These are phyloP conservation scores for Pollenia labialis DNA, from an alignment of 2,888 invertebrate genomes.

Conservation along the genomic window DNA sequence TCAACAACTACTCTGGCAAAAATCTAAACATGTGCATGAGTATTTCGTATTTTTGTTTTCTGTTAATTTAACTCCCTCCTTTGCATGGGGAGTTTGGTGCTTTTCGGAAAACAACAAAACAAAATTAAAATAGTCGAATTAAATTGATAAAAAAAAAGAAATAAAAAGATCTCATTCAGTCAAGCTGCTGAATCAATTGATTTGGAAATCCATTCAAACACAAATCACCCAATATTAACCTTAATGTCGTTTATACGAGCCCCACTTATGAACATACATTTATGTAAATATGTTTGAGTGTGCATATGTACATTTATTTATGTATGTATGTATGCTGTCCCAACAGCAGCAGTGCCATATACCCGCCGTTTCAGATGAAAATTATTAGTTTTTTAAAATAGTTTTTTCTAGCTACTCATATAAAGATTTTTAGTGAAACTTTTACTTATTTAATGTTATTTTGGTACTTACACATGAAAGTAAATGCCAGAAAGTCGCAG, in stretches of 20 bases:
- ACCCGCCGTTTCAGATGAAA: no score
- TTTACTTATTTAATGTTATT: no score
- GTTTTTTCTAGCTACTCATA: no score
- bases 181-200: constrained; percentile 75
- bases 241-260: constrained; percentile 44
- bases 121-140: constrained; percentile 33
- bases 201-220: constrained; percentile 67
- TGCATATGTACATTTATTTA: no score
- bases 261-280: constrained; percentile 1
- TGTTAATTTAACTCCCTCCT: background rate
- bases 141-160: constrained; percentile 39
- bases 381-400: no score
- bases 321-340: no score
- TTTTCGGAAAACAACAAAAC: constrained; percentile 61
- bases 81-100: background rate
- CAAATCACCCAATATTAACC: constrained; percentile 66
- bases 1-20: constrained; percentile 64
- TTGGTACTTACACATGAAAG: no score
- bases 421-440: no score
- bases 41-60: background rate
- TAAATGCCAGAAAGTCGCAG: no score
- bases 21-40: constrained; percentile 28
- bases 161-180: constrained; percentile 70
- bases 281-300: no score
- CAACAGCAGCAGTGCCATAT: no score